Percentiles rank a stretch among this genome's conserved stretches.
These are phyloP conservation scores for Drosophila jambulina DNA, from an alignment of 1,140 invertebrate species.

Conservation along the genomic window DNA sequence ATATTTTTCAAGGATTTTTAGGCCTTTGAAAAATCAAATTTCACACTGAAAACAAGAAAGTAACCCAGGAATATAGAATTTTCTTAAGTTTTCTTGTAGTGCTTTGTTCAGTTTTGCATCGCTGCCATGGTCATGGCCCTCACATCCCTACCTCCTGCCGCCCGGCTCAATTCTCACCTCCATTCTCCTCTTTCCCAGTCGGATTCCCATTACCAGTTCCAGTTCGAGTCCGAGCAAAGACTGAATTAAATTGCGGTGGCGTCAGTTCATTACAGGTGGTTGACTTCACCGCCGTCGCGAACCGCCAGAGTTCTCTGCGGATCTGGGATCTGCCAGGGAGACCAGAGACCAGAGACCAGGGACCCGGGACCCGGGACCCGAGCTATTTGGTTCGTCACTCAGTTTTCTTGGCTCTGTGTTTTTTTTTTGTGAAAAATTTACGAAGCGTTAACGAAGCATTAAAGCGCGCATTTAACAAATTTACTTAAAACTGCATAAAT, in stretches of 20 bases:
- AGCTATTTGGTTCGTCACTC: conserved; percentile 58
- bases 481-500: conserved; percentile 85
- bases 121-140: conserved; percentile 42
- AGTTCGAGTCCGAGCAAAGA: conserved; percentile 48
- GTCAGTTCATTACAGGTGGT: conserved; percentile 85
- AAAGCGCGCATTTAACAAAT: conserved; percentile 85
- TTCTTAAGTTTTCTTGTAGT: neutral
- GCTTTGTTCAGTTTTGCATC: conserved; percentile 49
- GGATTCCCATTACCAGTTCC: conserved; percentile 31
- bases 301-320: conserved; percentile 21
- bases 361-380: conserved; percentile 11
- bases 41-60: rapidly evolving
- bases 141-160: neutral
- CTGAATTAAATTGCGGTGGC: conserved; percentile 84
- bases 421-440: conserved; percentile 81
- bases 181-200: conserved; percentile 11
- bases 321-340: conserved; percentile 17
- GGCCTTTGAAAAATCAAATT: neutral
- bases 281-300: conserved; percentile 77
- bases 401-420: conserved; percentile 5
- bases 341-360: conserved; percentile 19
- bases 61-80: too few species aligned
- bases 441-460: conserved; percentile 85
- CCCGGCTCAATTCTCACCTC: conserved; percentile 13
- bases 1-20: neutral